Evolutionary conservation across 2,113 vertebrate genomes (phyloP).

Genomic region (Hystrix cristata): DNA sequence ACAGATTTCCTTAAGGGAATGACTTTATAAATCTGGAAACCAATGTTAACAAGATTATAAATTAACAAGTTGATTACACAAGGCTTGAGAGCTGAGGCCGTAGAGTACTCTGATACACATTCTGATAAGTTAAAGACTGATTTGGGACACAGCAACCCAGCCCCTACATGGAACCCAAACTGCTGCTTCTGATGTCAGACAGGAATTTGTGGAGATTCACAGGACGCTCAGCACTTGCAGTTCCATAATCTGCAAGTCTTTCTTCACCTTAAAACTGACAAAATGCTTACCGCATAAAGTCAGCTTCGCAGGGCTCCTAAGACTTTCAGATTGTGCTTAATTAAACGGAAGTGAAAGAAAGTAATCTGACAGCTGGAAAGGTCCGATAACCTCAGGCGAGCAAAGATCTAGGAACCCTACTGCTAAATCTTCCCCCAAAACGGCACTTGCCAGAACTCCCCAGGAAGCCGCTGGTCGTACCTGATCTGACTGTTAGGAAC

Average conservation of each 20-base stretch:
- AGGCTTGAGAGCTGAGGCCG: conserved; percentile 64
- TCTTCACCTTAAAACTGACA: conserved; percentile 23
- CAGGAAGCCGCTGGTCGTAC: not conserved
- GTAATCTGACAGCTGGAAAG: conserved; percentile 32
- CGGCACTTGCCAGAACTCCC: conserved; percentile 4
- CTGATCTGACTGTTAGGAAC: not conserved
- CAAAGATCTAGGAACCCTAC: not conserved
- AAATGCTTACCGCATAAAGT: not conserved
- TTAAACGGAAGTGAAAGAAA: not conserved
- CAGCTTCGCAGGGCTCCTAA: not conserved
- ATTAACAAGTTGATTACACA: conserved; percentile 81
- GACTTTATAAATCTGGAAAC: conserved; percentile 77
- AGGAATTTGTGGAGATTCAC: not conserved
- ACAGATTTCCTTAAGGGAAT: conserved; percentile 82
- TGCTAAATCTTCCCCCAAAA: not conserved
- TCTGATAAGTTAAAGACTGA: conserved; percentile 15
- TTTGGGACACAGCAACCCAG: not conserved
- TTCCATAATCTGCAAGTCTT: not conserved
- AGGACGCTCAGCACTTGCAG: conserved; percentile 35
- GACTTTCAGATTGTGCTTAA: not conserved
- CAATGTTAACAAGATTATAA: conserved; percentile 77
- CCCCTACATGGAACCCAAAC: not conserved
- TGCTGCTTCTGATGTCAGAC: not conserved
- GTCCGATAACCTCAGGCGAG: not conserved
- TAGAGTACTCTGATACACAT: not conserved